These are phyloP conservation scores for Zaprionus ghesquierei DNA, from an alignment of 1,140 invertebrate genomes.

Conservation along the genomic window DNA sequence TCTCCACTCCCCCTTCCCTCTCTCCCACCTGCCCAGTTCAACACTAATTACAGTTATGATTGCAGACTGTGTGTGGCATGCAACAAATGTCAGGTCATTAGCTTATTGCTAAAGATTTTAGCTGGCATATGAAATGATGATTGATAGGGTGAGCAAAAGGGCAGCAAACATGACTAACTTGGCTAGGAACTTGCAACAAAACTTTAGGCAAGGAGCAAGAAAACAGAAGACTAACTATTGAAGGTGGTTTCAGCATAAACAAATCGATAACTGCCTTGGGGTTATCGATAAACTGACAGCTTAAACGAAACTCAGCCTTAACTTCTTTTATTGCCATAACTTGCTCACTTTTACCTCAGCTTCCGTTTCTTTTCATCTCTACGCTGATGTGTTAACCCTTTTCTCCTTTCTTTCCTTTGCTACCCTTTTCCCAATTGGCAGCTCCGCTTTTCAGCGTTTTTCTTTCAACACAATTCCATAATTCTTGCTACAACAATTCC, in stretches of 20 bases:
- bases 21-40: conserved; percentile 6
- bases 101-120: conserved; percentile 47
- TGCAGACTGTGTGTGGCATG: not conserved
- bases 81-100: conserved; percentile 25
- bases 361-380: not conserved
- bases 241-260: too few species aligned
- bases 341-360: not conserved
- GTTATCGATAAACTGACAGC: not conserved
- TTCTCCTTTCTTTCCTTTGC: not conserved
- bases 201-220: too few species aligned
- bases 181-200: too few species aligned
- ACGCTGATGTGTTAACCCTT: not conserved
- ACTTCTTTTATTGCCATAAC: not conserved
- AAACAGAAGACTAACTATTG: too few species aligned
- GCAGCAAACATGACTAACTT: not conserved
- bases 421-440: conserved; percentile 16
- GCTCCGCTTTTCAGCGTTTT: not conserved
- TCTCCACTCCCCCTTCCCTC: not conserved
- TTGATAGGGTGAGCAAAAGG: not conserved
- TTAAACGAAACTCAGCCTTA: not conserved
- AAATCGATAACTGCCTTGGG: not conserved
- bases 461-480: conserved; percentile 55
- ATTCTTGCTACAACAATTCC: conserved; percentile 72
- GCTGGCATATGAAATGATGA: conserved; percentile 30
- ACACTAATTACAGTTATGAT: conserved; percentile 46